Percentiles rank a stretch among this genome's conserved stretches.
Evolutionary conservation across 2,888 invertebrate genomes (phyloP).

Genomic region (Scaptomyza tumidula): DNA sequence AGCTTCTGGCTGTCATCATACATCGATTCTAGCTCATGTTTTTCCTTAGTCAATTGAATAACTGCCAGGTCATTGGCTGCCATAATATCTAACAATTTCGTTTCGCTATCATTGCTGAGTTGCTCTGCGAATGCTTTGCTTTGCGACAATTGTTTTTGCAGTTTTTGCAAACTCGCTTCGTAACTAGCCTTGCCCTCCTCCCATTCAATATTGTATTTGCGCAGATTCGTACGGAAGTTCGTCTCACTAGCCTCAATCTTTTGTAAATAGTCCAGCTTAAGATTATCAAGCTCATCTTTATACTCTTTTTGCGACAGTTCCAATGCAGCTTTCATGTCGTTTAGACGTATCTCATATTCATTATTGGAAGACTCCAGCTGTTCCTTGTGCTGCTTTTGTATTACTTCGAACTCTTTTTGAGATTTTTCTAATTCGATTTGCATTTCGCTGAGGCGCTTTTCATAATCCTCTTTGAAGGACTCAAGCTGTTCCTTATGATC

Average conservation of each 20-base stretch:
- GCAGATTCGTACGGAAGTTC: constrained; percentile 66
- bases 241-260: constrained; percentile 68
- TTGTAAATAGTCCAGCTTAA: constrained; percentile 62
- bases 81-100: constrained; percentile 19
- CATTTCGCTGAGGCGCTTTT: constrained; percentile 19
- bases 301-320: constrained; percentile 22
- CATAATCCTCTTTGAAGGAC: constrained; percentile 7
- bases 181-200: constrained; percentile 48
- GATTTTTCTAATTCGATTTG: constrained; percentile 34
- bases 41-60: constrained; percentile 40
- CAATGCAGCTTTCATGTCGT: constrained; percentile 36
- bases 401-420: constrained; percentile 5
- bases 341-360: constrained; percentile 9
- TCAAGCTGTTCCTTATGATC: constrained; percentile 7
- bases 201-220: constrained; percentile 70
- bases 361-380: not conserved
- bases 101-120: constrained; percentile 26
- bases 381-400: constrained; percentile 38
- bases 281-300: constrained; percentile 37
- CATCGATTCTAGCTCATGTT: constrained; percentile 46
- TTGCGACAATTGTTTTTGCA: constrained; percentile 35
- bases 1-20: constrained; percentile 47
- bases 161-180: constrained; percentile 39
- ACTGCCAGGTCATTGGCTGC: constrained; percentile 19
- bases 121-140: constrained; percentile 20